Base-by-base conservation (phyloP, 2,113 vertebrate genomes). In the Podocnemis expansa region DNA sequence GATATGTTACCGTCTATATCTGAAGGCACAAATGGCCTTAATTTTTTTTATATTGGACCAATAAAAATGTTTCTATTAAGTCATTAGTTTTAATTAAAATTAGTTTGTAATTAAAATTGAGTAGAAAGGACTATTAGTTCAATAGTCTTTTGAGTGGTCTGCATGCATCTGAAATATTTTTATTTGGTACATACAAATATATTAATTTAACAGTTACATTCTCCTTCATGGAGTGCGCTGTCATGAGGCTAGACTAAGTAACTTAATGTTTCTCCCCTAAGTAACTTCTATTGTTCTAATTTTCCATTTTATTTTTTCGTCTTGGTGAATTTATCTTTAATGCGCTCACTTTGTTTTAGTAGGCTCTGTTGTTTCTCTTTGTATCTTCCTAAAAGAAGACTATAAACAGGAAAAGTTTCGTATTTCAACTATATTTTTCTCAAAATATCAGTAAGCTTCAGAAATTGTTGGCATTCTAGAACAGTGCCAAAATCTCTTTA, bases 41-140 rank as follows among this genome's bases (percentile, higher is more conserved):
- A 5, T 80, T 24, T 17, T 88, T 29, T 54, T 13, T 45, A 27
- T 80, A 41, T 19, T 47, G 79, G 78, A 58, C 38, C 58, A 82
- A 78, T 88, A 75, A 82, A 43, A 4, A 49, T 63, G 8, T 45
- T 54, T 70, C 38, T 45, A 29, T 76, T 76, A 75, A 27, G 25
- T 10, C 2, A 0, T 76, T 79, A 79, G 67, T 43, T 79, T n/a
- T 80, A 25, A 29, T 0, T 0, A 49, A 47, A 93, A 87, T 60
- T 56, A n/a, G n/a, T n/a, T n/a, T 21, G 16, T 80, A 25, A 29
- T 0, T 0, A 49, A 47, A 93, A 87, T 60, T 56, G 22, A 84
- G 29, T 38, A 70, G 17, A 67, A 34, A 4, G 10, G 45, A 22
- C 75, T 47, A 4, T 83, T 58, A 12, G 14, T 87, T 83, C 80